A percentile compares a stretch with the other conserved stretches of the same genome.
phyloP scores from a whole-genome alignment of 2,113 vertebrate genomes.

The Serilophus lunatus region DNA sequence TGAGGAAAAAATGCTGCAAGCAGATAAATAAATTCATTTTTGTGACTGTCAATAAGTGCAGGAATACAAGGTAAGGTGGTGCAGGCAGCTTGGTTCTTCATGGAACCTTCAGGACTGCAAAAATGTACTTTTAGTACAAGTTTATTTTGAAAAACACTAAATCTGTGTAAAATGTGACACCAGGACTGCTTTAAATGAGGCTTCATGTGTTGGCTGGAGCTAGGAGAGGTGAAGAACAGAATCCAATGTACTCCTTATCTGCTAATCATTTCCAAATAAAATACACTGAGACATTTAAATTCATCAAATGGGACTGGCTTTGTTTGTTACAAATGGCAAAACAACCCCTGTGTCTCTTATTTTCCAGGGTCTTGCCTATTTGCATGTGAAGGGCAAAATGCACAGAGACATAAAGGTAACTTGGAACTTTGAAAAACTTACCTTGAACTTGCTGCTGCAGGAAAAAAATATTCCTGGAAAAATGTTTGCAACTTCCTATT shows the following conservation, averaged over 20 bases:
- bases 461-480: not conserved
- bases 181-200: not conserved
- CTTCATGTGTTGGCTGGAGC: not conserved
- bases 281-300: not conserved
- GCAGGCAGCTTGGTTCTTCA: not conserved
- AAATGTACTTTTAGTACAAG: not conserved
- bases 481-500: not conserved
- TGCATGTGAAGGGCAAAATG: slow-evolving; percentile 97
- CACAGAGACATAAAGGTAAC: slow-evolving; percentile 98
- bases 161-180: not conserved
- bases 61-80: not conserved
- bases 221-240: not conserved
- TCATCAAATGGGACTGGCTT: not conserved
- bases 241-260: not conserved
- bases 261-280: not conserved
- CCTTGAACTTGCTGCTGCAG: not conserved
- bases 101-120: not conserved
- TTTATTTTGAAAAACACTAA: not conserved
- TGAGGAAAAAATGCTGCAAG: not conserved
- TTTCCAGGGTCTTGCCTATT: slow-evolving; percentile 91
- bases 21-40: not conserved
- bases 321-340: not conserved
- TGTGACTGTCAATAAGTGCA: not conserved
- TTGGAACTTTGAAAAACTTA: not conserved
- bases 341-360: not conserved